phyloP scores from a whole-genome alignment of 2,888 invertebrate species.

The Pseudococcus jackbeardsleyi region DNA sequence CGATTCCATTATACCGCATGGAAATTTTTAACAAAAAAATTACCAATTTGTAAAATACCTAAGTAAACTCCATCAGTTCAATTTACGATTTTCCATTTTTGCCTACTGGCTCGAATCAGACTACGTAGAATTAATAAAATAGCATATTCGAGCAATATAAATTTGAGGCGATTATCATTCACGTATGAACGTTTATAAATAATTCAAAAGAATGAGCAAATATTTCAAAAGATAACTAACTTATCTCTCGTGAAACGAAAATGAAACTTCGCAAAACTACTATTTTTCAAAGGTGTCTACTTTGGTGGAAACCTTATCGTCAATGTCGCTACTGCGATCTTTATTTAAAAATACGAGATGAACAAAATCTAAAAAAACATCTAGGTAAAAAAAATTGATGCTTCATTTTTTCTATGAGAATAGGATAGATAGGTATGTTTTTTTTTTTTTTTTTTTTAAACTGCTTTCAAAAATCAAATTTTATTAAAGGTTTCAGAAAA shows the following conservation, averaged over 20 bases:
- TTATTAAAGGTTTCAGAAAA: too few species aligned
- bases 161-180: neutral
- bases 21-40: neutral
- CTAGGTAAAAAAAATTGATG: neutral
- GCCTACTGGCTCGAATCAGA: neutral
- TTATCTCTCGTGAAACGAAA: neutral
- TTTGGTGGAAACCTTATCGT: neutral
- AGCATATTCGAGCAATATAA: neutral
- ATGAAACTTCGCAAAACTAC: neutral
- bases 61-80: neutral
- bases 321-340: neutral
- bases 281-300: neutral
- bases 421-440: too few species aligned
- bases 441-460: too few species aligned
- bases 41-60: neutral
- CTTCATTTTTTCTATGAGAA: neutral
- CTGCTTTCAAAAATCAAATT: too few species aligned
- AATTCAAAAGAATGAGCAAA: neutral
- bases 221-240: neutral
- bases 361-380: neutral
- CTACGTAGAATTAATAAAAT: neutral
- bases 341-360: neutral
- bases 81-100: neutral
- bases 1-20: neutral
- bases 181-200: slow-evolving; percentile 1